A percentile compares a stretch with the other conserved stretches of the same genome.
Conservation (phyloP, 2,888 invertebrate genomes). For the Bembecia ichneumoniformis region DNA sequence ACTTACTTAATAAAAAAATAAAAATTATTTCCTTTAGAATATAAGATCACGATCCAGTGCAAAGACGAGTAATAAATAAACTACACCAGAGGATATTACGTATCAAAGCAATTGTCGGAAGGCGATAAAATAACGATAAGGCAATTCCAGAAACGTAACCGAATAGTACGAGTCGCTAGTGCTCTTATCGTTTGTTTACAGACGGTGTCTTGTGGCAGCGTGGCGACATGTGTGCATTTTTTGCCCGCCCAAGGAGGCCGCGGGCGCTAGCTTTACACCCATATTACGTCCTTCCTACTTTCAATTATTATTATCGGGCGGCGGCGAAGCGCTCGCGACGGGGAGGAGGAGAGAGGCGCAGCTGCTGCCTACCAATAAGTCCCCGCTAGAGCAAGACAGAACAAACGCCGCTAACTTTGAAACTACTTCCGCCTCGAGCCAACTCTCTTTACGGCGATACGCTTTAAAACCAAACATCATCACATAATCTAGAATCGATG, state of each 20-base stretch:
- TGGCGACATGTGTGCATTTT: constrained; percentile 68
- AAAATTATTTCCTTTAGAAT: no score
- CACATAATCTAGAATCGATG: no score
- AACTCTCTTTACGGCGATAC: no score
- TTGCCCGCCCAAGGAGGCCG: constrained; percentile 73
- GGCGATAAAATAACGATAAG: constrained; percentile 32
- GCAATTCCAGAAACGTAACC: constrained; percentile 35
- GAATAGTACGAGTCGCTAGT: constrained; percentile 38
- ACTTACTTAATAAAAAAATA: no score
- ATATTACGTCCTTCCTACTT: constrained; percentile 74
- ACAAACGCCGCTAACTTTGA: constrained; percentile 18
- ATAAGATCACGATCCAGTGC: no score
- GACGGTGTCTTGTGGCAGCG: constrained; percentile 34
- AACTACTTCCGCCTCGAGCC: neutral
- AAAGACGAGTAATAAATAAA: no score
- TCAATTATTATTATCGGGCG: constrained; percentile 72
- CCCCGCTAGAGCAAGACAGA: constrained; percentile 50
- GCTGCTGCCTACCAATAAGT: constrained; percentile 74
- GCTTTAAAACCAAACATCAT: no score
- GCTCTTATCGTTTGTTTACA: constrained; percentile 51
- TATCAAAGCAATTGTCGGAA: constrained; percentile 10
- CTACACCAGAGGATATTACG: no score
- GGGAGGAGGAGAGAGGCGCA: constrained; percentile 73
- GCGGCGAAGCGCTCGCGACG: constrained; percentile 63
- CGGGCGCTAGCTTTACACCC: constrained; percentile 73